These are phyloP conservation scores for Branchellion lobata DNA, from an alignment of 2,888 invertebrate species.

Conservation along the genomic window DNA sequence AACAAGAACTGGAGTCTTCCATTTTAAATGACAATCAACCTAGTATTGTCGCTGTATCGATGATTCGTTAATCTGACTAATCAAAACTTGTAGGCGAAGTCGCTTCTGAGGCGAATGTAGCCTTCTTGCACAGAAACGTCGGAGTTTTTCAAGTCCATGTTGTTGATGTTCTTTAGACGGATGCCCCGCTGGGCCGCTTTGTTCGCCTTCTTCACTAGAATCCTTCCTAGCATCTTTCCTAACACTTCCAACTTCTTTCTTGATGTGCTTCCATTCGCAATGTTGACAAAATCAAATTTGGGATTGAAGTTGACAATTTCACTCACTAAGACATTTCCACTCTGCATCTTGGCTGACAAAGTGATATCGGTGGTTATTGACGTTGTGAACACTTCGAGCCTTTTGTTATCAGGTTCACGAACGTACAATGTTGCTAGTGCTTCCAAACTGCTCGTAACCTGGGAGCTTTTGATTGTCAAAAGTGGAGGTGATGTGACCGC, in stretches of 20 bases:
- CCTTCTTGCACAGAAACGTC: background rate
- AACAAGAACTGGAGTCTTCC: too few species aligned
- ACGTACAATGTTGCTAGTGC: background rate
- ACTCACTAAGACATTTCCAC: background rate
- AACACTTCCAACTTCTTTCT: constrained; percentile 1
- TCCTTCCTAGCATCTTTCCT: background rate
- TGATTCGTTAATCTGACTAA: too few species aligned
- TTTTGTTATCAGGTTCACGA: background rate
- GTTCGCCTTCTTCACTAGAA: constrained; percentile 19
- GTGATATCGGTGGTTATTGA: background rate
- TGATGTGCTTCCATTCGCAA: background rate
- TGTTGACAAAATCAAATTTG: background rate
- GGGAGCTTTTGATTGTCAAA: background rate
- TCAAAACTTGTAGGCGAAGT: constrained; percentile 5
- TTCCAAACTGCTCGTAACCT: background rate
- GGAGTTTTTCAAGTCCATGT: background rate
- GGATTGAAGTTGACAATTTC: background rate
- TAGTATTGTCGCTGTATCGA: too few species aligned
- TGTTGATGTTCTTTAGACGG: background rate
- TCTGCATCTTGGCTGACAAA: background rate
- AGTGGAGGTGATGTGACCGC: background rate
- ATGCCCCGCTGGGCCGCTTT: background rate
- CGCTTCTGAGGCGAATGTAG: constrained; percentile 2
- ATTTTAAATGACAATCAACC: too few species aligned
- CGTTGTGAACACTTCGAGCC: constrained; percentile 28